Evolutionary conservation across 2,797 vertebrate species (phyloP).

Genomic region (Okamejei kenojei): DNA sequence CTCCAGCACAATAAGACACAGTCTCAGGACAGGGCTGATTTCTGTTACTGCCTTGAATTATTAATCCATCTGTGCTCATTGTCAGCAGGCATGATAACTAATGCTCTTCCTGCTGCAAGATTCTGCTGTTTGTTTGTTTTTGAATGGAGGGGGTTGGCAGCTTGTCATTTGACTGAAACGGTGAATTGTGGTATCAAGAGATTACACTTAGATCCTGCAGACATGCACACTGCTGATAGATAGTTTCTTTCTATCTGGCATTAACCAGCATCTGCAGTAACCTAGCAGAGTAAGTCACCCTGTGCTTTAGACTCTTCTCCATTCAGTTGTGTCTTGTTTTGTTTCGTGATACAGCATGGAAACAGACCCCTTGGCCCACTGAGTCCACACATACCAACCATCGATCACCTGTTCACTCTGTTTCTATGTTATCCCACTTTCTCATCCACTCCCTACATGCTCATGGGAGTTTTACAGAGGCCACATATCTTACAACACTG

Average conservation of each 20-base stretch:
- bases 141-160: background rate
- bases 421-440: too few species aligned
- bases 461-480: too few species aligned
- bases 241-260: background rate
- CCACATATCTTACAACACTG: too few species aligned
- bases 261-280: background rate
- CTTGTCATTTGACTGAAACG: too few species aligned
- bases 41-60: constrained; percentile 73
- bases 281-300: background rate
- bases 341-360: too few species aligned
- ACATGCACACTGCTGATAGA: background rate
- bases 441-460: too few species aligned
- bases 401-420: too few species aligned
- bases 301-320: background rate
- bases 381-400: too few species aligned
- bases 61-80: constrained; percentile 62
- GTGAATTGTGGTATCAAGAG: background rate
- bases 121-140: background rate
- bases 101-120: constrained; percentile 55
- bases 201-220: background rate
- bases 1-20: background rate
- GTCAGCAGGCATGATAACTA: constrained; percentile 58
- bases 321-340: too few species aligned
- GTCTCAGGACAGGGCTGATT: constrained; percentile 28
- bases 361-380: too few species aligned